Base-by-base conservation (phyloP, 2,113 vertebrate genomes). In the Pteruthius melanotis region DNA sequence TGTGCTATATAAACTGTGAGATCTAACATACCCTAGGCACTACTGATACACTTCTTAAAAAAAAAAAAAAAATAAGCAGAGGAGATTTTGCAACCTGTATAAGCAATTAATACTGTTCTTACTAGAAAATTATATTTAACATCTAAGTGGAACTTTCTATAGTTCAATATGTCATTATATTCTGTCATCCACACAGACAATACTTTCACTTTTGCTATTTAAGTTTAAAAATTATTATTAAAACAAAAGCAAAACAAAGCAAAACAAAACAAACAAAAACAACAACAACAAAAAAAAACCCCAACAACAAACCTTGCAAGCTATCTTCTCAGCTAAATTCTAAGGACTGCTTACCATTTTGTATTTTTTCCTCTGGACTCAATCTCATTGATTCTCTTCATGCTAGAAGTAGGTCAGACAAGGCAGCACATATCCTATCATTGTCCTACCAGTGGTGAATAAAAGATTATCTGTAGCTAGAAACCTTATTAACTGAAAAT, bases 231-330 rank as follows among this genome's bases (percentile, higher is more conserved):
- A 69, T 7, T 0, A 23, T 37, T 50, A 37, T 33, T 17, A 23
- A 59, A 60, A 18, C n/a, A n/a, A n/a, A n/a, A n/a, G n/a, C n/a
- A n/a, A 7, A 60, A 18, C 10, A 7, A 37, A 35, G 10, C 1
- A 6, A 54, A 63, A 9, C 3, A 0, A 50, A 50, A 50, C 4
- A 4, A 50, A 22, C 39, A 40, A 40, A 9, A 59, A 24, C 15
- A 26, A 37, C 39, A 35, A 10, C 1, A n/a, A 35, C 31, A 15
- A 26, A 39, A 68, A 47, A 47, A 79, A 65, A 2, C 13, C 17
- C 27, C 12, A 63, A 33, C 18, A 72, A 45, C 16, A 23, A 47
- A 47, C 5, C 5, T 5, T 1, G 0, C 31, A 37, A 76, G 21
- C 17, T 33, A 10, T 19, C 6, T 72, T 52, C 7, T 63, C 23